Base-by-base conservation (phyloP, 2,113 vertebrate species). In the Melanostigma gelatinosum region DNA sequence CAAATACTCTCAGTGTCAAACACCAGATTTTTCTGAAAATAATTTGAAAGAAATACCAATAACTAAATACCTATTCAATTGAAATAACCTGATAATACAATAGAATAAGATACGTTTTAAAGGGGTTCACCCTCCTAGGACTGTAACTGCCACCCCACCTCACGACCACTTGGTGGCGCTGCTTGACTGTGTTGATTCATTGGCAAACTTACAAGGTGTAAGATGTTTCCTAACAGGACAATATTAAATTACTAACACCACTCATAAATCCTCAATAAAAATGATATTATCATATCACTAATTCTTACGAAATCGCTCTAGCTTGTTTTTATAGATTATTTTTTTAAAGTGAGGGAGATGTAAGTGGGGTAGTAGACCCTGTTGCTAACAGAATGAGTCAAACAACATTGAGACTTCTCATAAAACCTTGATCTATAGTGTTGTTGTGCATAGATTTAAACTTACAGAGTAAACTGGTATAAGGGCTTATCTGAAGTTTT, bases 81-180 rank as follows among this genome's bases (percentile, higher is more conserved):
- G 3, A 22, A 27, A 9, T 22, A 4, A 80, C 36, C 62, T 62
- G 0, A 40, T 20, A 52, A 22, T n/a, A 18, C 38, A 64, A 24
- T 44, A 11, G 18, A 48, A 27, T 42, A 36, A 48, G 15, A 11
- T 0, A 55, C 44, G 48, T 5, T 52, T 34, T 10, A 67, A 6
- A 50, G 24, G 10, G 54, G n/a, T 77, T 79, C 20, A 68, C 29
- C 44, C 8, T 34, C 44, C 12, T 22, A 54, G 34, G 22, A 36
- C 11, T 55, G 6, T 40, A 27, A 72, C 12, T 58, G 38, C 16
- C 72, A 63, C 8, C 3, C 16, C 72, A 63, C 8, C 3, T 62
- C 1, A 9, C 34, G 34, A 24, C 89, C 90, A 86, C 88, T 58
- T 8, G 91, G 64, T 44, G 89, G 82, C 86, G 79, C 87, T 72